Base-by-base conservation (phyloP, 2,113 vertebrate species). In the Salvelinus alpinus region DNA sequence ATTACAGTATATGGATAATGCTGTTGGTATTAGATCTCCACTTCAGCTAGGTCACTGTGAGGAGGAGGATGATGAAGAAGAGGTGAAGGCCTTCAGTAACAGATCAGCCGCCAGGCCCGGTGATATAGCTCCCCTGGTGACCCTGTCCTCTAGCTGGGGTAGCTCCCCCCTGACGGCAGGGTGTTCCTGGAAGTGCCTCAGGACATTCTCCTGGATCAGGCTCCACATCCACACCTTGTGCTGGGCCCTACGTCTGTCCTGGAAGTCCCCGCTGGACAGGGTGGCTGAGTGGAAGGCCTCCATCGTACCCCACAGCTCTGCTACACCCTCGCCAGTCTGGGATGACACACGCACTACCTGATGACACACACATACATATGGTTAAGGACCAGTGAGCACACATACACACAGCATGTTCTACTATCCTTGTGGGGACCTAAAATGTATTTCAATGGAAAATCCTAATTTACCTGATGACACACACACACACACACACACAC, bases 171-270 rank as follows among this genome's bases (percentile, higher is more conserved):
- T 92, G 75, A 99, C 95, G 0, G 91, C 80, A 11, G 94, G 90
- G 72, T 98, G 96, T 68, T 87, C 91, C 76, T 90, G 92, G 91
- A 99, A 99, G 76, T 96, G 94, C 3, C 88, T 84, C 65, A 98
- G 84, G 76, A 96, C 91, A 12, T 90, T 97, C n/a, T 97, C 96
- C 83, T 94, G 96, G 87, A 99, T 99, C 86, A 99, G 86, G 71
- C 87, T 97, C 97, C 97, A 98, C 95, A 99, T 95, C 98, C 97
- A 99, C 2, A 98, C 94, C 64, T 94, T 96, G 90, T 96, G 97
- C 90, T 99, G 98, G 11, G 81, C 93, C 77, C 76, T 90, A 1
- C 97, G 92, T 1, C 89, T 94, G 74, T 81, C 76, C 20, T 91
- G 70, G 75, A 99, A 86, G 81, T 98, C 96, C 96, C 95, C 93